Base-by-base conservation (phyloP, 2,113 vertebrate genomes). In the Erythrocercus mccallii region DNA sequence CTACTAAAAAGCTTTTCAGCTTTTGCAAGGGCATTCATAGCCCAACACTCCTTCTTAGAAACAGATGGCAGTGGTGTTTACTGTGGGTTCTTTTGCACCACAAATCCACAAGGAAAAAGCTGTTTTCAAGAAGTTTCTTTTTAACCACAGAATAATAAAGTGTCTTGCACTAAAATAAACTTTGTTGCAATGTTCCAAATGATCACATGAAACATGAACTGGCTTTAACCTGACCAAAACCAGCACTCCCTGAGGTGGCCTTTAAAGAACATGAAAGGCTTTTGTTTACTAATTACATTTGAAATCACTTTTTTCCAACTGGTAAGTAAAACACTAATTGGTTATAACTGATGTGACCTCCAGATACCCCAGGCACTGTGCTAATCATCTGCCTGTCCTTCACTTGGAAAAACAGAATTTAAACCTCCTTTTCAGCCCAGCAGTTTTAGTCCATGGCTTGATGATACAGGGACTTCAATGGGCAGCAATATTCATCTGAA, bases 21-120 rank as follows among this genome's bases (percentile, higher is more conserved):
- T 94, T 85, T 82, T 91, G n/a, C 33, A 86, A 73, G 84, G 69
- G 88, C 57, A 64, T 51, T 96, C 58, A 90, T 64, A 95, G 81
- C 57, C 89, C 91, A 92, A 76, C 93, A 60, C 88, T 92, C 90
- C 85, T 79, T 73, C 88, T 68, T 88, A 27, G 70, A 88, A 97
- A 94, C 96, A 98, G 97, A 97, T 97, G 97, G 96, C 57, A 66
- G 44, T 61, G 87, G 56, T 96, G 92, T 95, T 96, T 95, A 95
- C 68, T 65, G 44, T 5, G 53, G 24, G 37, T 72, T 68, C 77
- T 77, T 68, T 77, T 56, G 33, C 35, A 51, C 40, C 28, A 82
- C 57, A 95, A 96, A 71, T 40, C 66, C 50, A 96, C 81, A 66
- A 66, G 95, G 81, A 62, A 96, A 97, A 91, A 96, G 35, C 81